Evolutionary conservation across 2,797 vertebrate species (phyloP), one percentile per base, ranked within the genome.

Genomic region (Salmo trutta): DNA sequence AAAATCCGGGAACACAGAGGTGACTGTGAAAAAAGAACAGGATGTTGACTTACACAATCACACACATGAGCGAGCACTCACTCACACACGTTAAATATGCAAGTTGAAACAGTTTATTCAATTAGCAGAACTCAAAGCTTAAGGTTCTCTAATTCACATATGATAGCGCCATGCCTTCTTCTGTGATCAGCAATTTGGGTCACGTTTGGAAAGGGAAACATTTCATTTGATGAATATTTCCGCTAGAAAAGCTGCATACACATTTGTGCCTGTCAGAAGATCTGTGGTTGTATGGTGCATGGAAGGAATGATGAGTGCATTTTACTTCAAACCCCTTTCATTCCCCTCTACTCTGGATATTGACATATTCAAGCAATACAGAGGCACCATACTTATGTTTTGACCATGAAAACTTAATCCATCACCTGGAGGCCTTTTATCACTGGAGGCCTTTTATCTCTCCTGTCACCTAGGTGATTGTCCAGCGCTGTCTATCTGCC

Each of bases 401-500:
- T 56, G 5, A 56, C 53, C 53, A 56, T 56, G 53, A 56, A 56
- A 6, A 56, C 53, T 6, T 6, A 21, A 64, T 3, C 59, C 59
- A 21, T 19, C 56, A 56, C 3, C 68, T 10, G 24, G 24, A 24
- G 24, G 24, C 24, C 10, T 21, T 10, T 3, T 15, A 8, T 51
- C 41, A 24, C 41, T 21, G 0, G 2, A 27, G 47, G 21, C 14
- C 3, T 65, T 8, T 21, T 14, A 21, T 14, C 12, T 12, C 8
- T 5, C 16, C 5, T 62, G 10, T 64, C 21, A 8, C 10, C 21
- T 24, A 99, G 98, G 97, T 99, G 52, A 99, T 98, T 68, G 97
- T 99, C 59, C 97, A 99, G 89, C 95, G 97, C 5, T 99, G 97
- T 85, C 96, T 99, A 41, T 98, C 96, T 0, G 97, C 95, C 65